Evolutionary conservation across 2,113 vertebrate genomes (phyloP), one percentile per base, ranked within the genome.

Genomic region (Gambusia affinis): DNA sequence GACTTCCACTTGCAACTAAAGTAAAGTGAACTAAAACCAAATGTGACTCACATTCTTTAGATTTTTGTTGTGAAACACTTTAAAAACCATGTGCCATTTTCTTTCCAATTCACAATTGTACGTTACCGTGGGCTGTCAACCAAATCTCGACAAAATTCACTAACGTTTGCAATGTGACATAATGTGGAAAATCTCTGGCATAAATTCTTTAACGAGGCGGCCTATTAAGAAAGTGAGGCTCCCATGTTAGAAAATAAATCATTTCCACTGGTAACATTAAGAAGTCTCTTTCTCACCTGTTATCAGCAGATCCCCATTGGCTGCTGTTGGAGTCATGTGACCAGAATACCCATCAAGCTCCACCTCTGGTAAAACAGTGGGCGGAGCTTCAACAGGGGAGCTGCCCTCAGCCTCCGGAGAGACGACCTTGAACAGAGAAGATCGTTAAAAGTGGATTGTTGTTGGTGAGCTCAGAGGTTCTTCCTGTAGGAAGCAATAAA

Each of bases 341-440:
- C 95, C 93, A 0, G 96, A 96, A 78, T 94, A 92, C 66, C 92
- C 79, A 1, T 92, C 72, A 0, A 70, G 76, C 72, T 96, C 95
- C 65, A 51, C 63, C 51, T 83, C 89, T 42, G 80, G 93, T 7
- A 75, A 71, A 27, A 91, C 54, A 14, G 95, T 96, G 80, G 96
- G 96, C 6, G 97, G 97, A 30, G 89, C 93, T 85, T 78, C 89
- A 60, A 97, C 92, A 22, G 97, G 96, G 80, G 68, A 29, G 19
- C 83, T 88, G 42, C 17, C 75, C 57, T 76, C 74, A n/a, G 75
- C 71, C 67, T 93, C 8, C 10, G 1, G 39, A 66, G 10, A 76
- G 35, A 37, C 10, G 35, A 37, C 35, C 35, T 37, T 37, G 0
- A 17, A 83, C 8, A 8, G 28, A 60, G 30, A 61, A 65, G 3